Evolutionary conservation across 2,113 vertebrate species (phyloP).

Genomic region (Pituophis catenifer): DNA sequence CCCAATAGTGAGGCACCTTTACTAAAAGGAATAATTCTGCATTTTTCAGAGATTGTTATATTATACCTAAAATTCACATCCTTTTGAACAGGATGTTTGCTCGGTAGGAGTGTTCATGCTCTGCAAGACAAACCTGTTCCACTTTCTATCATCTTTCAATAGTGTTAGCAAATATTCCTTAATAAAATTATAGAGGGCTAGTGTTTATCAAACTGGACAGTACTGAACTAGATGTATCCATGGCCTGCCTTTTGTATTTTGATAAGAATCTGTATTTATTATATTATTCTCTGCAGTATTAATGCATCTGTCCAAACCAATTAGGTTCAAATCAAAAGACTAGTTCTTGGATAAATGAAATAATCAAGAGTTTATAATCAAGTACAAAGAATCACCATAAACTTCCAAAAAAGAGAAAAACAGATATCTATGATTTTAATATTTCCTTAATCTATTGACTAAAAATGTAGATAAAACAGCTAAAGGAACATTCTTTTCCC

Average conservation of each 20-base stretch:
- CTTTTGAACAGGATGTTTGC: neutral
- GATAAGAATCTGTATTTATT: neutral
- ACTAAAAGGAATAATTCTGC: neutral
- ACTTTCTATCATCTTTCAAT: neutral
- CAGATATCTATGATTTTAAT: neutral
- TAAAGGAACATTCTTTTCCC: neutral
- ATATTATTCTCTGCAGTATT: neutral
- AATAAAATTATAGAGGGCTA: neutral
- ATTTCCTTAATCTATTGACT: neutral
- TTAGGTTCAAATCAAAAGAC: neutral
- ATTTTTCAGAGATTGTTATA: neutral
- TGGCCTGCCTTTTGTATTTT: neutral
- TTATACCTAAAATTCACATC: neutral
- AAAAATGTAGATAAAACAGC: neutral
- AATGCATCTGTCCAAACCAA: neutral
- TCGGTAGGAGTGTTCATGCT: neutral
- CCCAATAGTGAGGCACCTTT: neutral
- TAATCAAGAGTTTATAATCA: neutral
- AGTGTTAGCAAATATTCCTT: neutral
- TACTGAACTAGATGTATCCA: neutral
- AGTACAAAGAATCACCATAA: neutral
- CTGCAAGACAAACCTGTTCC: neutral
- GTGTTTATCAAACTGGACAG: neutral
- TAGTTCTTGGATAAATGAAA: neutral
- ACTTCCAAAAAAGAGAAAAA: neutral